These are phyloP conservation scores for Arbacia lixula DNA, from an alignment of 53 echinoderm and acorn worm genomes.

Conservation along the genomic window DNA sequence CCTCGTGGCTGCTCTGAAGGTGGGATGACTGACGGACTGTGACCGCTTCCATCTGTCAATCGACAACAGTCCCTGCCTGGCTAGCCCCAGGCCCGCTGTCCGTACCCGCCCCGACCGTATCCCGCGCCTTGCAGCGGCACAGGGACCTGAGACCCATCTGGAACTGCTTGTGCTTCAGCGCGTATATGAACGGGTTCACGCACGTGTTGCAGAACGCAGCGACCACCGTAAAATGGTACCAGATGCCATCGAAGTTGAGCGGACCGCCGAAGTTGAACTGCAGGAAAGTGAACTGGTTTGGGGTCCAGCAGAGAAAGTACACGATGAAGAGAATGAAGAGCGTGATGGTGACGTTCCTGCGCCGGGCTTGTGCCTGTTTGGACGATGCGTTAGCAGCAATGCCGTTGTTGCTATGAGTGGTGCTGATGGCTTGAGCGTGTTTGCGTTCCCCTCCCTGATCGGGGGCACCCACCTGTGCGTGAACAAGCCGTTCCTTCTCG, in stretches of 20 bases:
- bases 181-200: constrained; percentile 83
- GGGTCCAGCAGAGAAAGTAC: constrained; percentile 88
- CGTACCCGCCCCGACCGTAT: background rate
- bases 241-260: constrained; percentile 74
- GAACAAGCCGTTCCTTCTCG: constrained; percentile 49
- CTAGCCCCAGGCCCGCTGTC: constrained; percentile 5
- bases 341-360: constrained; percentile 74
- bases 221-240: constrained; percentile 85
- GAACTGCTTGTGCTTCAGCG: constrained; percentile 77
- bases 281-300: constrained; percentile 87
- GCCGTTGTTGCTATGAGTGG: background rate
- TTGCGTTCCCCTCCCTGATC: constrained; percentile 32
- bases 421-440: background rate
- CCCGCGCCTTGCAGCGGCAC: constrained; percentile 10
- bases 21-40: constrained; percentile 3
- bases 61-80: constrained; percentile 6
- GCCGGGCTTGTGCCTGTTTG: constrained; percentile 28
- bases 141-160: constrained; percentile 71
- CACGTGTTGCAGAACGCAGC: constrained; percentile 83
- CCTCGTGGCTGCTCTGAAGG: too few species aligned
- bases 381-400: constrained; percentile 3
- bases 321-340: constrained; percentile 79
- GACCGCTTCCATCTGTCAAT: constrained; percentile 9
- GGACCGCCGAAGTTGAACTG: constrained; percentile 78
- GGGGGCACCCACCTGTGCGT: constrained; percentile 29